Percentiles rank a stretch among this genome's conserved stretches.
Evolutionary conservation across 2,797 vertebrate genomes (phyloP).

Genomic region (Enteromius thamalakanensis): DNA sequence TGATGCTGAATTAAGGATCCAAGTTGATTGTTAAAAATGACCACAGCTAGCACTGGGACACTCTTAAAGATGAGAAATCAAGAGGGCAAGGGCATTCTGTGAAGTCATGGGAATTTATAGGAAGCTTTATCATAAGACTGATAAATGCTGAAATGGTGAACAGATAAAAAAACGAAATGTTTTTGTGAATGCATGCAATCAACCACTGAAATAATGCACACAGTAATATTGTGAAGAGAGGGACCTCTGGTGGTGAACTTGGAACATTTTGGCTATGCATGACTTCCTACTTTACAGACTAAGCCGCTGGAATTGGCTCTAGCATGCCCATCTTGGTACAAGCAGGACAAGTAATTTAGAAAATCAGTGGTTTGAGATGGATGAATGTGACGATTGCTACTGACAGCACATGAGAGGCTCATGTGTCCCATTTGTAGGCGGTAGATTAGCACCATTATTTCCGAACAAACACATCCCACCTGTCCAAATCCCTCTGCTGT

Average conservation of each 20-base stretch:
- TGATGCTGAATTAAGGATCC: neutral
- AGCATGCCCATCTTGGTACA: neutral
- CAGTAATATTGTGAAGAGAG: slow-evolving; percentile 3
- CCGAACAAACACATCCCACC: slow-evolving; percentile 79
- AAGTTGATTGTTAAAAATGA: neutral
- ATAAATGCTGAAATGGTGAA: neutral
- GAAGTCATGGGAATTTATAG: neutral
- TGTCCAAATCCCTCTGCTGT: slow-evolving; percentile 80
- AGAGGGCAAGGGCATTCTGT: neutral
- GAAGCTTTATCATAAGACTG: neutral
- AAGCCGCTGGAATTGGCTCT: neutral
- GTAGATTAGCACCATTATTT: slow-evolving; percentile 81
- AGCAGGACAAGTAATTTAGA: neutral
- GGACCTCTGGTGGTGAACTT: slow-evolving; percentile 8
- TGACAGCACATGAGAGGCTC: slow-evolving; percentile 72
- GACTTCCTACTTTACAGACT: neutral
- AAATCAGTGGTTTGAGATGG: slow-evolving; percentile 8
- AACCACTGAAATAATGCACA: neutral
- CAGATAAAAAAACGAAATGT: neutral
- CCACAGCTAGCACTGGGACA: neutral
- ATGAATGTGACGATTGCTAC: slow-evolving; percentile 62
- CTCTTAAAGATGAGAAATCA: neutral
- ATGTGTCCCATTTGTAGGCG: slow-evolving; percentile 69
- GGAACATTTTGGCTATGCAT: neutral
- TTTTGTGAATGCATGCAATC: neutral